Evolutionary conservation across 2,113 vertebrate species (phyloP), one percentile per base, ranked within the genome.

Genomic region (Larimichthys polyactis): DNA sequence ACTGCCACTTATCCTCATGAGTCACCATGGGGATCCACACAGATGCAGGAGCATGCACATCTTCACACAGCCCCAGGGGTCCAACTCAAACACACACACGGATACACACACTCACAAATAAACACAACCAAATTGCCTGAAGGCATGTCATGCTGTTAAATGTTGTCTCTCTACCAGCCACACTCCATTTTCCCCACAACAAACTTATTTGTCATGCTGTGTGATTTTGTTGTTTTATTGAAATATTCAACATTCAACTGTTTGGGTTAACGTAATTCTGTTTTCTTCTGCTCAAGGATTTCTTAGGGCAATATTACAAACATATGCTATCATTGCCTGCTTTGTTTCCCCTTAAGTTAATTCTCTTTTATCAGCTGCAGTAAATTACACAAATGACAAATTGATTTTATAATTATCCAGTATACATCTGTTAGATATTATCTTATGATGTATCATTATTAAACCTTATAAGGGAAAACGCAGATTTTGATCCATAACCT

Each of bases 1-100:
- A 64, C 63, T 67, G 71, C 54, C 67, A 85, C 80, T 82, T 73
- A 84, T 79, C 74, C 55, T 67, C 46, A 29, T 81, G 89, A 81
- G 81, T 90, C 84, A 79, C 85, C 71, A 24, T 12, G 3, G 29
- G 52, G 57, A 89, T 22, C 40, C 62, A 68, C 24, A 68, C 75
- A 52, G 4, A 80, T 20, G 19, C 76, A 77, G 0, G 36, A 44
- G 32, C 64, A 72, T 49, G 77, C 60, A 36, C 29, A 63, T 52
- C 27, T 60, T 57, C 6, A 1, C 49, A 55, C 19, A 70, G 20
- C 71, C 11, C 5, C 64, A 49, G 49, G 75, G 62, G 72, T 57
- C 9, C 14, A 43, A 29, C 62, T 57, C 54, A 17, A n/a, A 58
- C 32, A 78, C 27, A 67, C 62, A 24, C 24, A 40, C 2, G 40